Percentiles rank a stretch among this genome's conserved stretches.
Evolutionary conservation across 2,113 vertebrate species (phyloP).

Genomic region (Mesoclemmys tuberculata): DNA sequence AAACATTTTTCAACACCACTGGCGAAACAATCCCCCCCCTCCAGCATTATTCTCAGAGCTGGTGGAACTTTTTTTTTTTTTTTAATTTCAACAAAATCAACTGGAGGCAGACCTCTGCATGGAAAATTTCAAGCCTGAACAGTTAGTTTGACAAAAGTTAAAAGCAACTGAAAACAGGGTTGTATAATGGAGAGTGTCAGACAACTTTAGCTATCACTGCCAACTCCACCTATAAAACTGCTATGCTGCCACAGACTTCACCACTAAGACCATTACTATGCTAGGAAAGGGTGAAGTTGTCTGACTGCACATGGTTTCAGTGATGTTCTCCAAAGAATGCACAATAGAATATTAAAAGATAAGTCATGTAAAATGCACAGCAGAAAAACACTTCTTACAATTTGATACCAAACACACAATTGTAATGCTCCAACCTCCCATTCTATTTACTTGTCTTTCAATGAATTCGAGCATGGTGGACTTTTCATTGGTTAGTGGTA

Average conservation of each 20-base stretch:
- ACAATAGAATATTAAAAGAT: neutral
- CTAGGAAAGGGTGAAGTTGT: neutral
- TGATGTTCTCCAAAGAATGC: neutral
- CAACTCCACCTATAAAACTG: neutral
- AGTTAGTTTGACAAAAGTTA: neutral
- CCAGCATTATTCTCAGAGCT: neutral
- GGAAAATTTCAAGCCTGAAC: neutral
- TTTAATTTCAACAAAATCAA: neutral
- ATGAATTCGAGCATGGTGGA: neutral
- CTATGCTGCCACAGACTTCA: conserved; percentile 5
- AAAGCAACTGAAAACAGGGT: neutral
- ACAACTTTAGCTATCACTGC: neutral
- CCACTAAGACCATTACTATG: neutral
- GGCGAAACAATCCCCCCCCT: neutral
- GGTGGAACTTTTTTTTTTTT: neutral
- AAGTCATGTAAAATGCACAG: neutral
- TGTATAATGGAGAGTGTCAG: neutral
- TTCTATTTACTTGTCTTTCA: neutral
- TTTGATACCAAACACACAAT: neutral
- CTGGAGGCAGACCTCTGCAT: neutral
- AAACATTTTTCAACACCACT: neutral
- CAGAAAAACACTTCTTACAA: neutral
- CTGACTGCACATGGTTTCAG: neutral
- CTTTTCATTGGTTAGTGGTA: neutral
- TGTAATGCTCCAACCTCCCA: neutral